Evolutionary conservation across 2,113 vertebrate genomes (phyloP).

Genomic region (Xerus inauris): DNA sequence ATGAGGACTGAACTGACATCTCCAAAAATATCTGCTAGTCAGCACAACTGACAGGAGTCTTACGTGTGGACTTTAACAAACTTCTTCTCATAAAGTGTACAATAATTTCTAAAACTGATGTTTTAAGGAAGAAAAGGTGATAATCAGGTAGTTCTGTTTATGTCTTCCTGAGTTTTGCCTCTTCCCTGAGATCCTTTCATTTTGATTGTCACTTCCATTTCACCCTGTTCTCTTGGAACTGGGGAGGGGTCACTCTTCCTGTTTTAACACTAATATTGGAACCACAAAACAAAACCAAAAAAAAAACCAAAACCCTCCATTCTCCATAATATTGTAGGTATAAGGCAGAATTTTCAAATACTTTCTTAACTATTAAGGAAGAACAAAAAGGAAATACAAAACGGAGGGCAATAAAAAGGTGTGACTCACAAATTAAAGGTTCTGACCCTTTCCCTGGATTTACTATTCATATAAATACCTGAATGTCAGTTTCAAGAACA

Average conservation of each 20-base stretch:
- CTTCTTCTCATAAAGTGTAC: not conserved
- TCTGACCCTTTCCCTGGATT: not conserved
- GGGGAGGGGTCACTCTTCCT: not conserved
- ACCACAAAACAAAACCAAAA: not conserved
- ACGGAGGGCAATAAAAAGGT: not conserved
- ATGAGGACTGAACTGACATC: not conserved
- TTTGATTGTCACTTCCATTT: not conserved
- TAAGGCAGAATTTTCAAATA: not conserved
- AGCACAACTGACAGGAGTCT: not conserved
- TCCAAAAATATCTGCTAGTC: not conserved
- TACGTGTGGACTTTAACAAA: not conserved
- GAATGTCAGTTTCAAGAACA: conserved; percentile 7
- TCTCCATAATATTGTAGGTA: not conserved
- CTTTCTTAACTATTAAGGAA: conserved; percentile 20
- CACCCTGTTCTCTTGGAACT: not conserved
- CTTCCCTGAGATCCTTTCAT: not conserved
- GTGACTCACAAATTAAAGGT: conserved; percentile 8
- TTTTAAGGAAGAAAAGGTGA: not conserved
- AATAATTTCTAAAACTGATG: not conserved
- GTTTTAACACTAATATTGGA: not conserved
- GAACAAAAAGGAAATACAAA: not conserved
- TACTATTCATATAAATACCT: not conserved
- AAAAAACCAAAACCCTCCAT: not conserved
- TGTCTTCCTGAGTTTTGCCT: not conserved
- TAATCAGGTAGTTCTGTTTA: not conserved